phyloP scores from a whole-genome alignment of 2,888 invertebrate species.

The Auanema sp. region DNA sequence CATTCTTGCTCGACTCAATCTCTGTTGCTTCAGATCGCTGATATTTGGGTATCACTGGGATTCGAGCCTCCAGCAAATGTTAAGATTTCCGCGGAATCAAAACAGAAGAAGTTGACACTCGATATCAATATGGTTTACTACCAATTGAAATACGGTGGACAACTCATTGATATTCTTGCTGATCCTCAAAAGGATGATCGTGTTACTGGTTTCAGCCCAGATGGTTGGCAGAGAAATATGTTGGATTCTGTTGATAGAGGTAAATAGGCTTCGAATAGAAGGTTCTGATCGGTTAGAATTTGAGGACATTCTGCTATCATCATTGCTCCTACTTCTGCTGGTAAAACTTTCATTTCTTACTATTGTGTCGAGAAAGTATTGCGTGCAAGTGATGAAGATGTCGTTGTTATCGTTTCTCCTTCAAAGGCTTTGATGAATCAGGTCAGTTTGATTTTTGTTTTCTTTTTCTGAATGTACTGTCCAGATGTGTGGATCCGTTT shows the following conservation, averaged over 20 bases:
- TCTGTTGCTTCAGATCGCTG: constrained; percentile 37
- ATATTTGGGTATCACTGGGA: constrained; percentile 56
- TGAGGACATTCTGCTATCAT: constrained; percentile 64
- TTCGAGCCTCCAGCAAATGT: constrained; percentile 48
- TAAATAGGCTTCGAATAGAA: constrained; percentile 11
- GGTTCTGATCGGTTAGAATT: constrained; percentile 11
- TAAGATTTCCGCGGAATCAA: constrained; percentile 46
- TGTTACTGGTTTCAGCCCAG: constrained; percentile 64
- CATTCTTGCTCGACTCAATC: too few relatives aligned
- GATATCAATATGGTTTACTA: constrained; percentile 57
- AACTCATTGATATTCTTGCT: constrained; percentile 58
- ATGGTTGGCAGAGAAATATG: constrained; percentile 65
- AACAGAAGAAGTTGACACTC: constrained; percentile 49
- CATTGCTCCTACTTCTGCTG: constrained; percentile 66
- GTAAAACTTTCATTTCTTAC: constrained; percentile 66
- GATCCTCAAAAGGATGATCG: constrained; percentile 61
- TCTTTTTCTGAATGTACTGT: neutral
- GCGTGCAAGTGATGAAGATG: constrained; percentile 62
- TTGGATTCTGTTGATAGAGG: constrained; percentile 64
- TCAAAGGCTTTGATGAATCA: constrained; percentile 64
- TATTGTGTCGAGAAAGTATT: constrained; percentile 66
- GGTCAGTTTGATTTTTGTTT: constrained; percentile 32
- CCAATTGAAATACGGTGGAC: constrained; percentile 55
- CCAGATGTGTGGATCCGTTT: constrained; percentile 62
- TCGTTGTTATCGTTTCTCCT: constrained; percentile 65